Percentiles rank a stretch among this genome's conserved stretches.
These are phyloP conservation scores for Drosophila robusta DNA, from an alignment of 2,888 invertebrate genomes.

Conservation along the genomic window DNA sequence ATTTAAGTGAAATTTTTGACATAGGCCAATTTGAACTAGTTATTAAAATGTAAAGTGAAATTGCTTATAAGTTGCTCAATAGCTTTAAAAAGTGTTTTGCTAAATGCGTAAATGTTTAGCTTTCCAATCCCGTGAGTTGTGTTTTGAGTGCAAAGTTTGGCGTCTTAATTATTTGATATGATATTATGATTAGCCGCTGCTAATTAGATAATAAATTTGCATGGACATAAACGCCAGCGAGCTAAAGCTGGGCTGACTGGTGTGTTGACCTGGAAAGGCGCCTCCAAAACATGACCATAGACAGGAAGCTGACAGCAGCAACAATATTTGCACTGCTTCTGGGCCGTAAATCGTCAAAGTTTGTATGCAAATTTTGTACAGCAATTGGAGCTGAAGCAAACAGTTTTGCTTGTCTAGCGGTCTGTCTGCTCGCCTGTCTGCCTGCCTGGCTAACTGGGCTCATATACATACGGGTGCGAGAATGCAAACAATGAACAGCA, in stretches of 20 bases:
- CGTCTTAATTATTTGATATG: slow-evolving; percentile 22
- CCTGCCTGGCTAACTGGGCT: slow-evolving; percentile 4
- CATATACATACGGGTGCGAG: neutral
- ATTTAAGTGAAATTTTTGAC: slow-evolving; percentile 36
- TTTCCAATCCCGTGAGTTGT: slow-evolving; percentile 1
- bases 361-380: slow-evolving; percentile 64
- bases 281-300: slow-evolving; percentile 43
- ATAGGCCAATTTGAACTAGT: slow-evolving; percentile 17
- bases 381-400: slow-evolving; percentile 26
- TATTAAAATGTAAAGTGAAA: slow-evolving; percentile 40
- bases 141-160: slow-evolving; percentile 7
- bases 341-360: slow-evolving; percentile 55
- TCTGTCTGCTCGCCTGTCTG: slow-evolving; percentile 21
- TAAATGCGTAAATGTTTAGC: slow-evolving; percentile 1
- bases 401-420: slow-evolving; percentile 29
- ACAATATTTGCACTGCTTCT: slow-evolving; percentile 25
- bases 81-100: slow-evolving; percentile 19
- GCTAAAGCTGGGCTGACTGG: neutral
- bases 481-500: slow-evolving; percentile 11
- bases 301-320: slow-evolving; percentile 57
- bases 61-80: slow-evolving; percentile 25
- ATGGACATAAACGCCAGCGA: slow-evolving; percentile 17
- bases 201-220: slow-evolving; percentile 37
- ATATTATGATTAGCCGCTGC: slow-evolving; percentile 30
- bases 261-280: slow-evolving; percentile 37